Evolutionary conservation across 2,113 vertebrate genomes (phyloP).

Genomic region (Halcyon malimbica): DNA sequence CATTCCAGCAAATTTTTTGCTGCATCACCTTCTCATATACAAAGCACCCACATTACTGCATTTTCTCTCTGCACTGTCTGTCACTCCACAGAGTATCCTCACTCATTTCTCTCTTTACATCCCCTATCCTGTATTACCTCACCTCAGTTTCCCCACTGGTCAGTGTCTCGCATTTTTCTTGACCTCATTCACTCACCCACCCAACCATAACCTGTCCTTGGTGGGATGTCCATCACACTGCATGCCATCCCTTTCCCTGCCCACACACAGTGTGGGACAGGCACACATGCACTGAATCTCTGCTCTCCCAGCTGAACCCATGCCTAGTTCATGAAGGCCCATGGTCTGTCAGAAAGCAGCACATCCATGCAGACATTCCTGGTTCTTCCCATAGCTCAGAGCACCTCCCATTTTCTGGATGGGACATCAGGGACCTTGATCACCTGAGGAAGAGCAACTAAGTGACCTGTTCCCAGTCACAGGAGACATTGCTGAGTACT

Average conservation of each 20-base stretch:
- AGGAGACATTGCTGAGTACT: background rate
- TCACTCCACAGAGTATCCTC: background rate
- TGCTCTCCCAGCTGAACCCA: background rate
- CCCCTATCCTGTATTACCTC: background rate
- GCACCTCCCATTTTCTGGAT: background rate
- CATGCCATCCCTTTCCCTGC: background rate
- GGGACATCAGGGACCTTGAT: accelerated
- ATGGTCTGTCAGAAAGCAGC: background rate
- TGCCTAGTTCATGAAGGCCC: background rate
- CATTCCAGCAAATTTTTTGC: background rate
- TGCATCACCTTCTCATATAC: background rate
- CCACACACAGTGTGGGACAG: background rate
- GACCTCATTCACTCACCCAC: background rate
- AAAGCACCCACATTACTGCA: background rate
- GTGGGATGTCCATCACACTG: background rate
- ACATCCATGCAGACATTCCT: background rate
- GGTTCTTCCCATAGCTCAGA: background rate
- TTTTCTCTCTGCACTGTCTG: background rate
- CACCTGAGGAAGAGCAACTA: background rate
- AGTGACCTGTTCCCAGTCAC: background rate
- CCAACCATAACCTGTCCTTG: too few relatives aligned
- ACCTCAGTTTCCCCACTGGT: background rate
- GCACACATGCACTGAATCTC: background rate
- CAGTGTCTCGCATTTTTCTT: background rate
- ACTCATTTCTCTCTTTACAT: background rate